Base-by-base conservation (phyloP, 1,140 invertebrate genomes). In the Maconellicoccus hirsutus region DNA sequence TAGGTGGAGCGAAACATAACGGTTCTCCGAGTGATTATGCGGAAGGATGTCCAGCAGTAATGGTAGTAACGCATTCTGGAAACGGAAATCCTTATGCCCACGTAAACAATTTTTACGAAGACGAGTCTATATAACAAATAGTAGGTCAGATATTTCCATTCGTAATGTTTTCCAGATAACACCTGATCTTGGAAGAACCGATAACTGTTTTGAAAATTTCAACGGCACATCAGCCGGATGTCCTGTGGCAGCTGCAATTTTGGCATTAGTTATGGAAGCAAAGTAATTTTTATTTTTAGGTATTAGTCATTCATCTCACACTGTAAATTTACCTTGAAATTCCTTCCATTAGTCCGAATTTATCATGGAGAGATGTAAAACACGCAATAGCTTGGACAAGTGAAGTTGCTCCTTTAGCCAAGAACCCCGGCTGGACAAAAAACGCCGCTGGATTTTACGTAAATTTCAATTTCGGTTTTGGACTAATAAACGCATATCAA, bases 301-400 rank as follows among this genome's bases (percentile, higher is more conserved):
- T 33, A 33, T 33, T 12, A 12, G 12, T 33, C 29, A 33, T 33
- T 33, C 4, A 33, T 33, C 12, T 3, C 3, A 33, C 29, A 33
- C 12, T 33, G n/a, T n/a, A n/a, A 33, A 33, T 33, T 33, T 3
- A 33, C 29, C 3, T 3, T 12, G 29, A 33, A 21, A 33, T 33
- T 12, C 3, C 3, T 79, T 79, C n/a, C 76, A 2, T 8, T 59
- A 96, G 92, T 77, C 85, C 87, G 8, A 80, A 87, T 73, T 78
- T 97, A 72, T 93, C 90, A 1, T 96, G 93, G 93, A 80, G 94
- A 73, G 93, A 96, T 76, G 84, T 96, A 29, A 92, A 96, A 76
- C 93, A 97, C 81, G 79, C 96, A 33, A 86, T 93, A 14, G 87
- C 88, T 0, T 90, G 89, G 86, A 92, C 91, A 1, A 88, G 91